A percentile compares a stretch with the other conserved stretches of the same genome.
These are phyloP conservation scores for Otocyon megalotis DNA, from an alignment of 2,113 vertebrate genomes.

Conservation along the genomic window DNA sequence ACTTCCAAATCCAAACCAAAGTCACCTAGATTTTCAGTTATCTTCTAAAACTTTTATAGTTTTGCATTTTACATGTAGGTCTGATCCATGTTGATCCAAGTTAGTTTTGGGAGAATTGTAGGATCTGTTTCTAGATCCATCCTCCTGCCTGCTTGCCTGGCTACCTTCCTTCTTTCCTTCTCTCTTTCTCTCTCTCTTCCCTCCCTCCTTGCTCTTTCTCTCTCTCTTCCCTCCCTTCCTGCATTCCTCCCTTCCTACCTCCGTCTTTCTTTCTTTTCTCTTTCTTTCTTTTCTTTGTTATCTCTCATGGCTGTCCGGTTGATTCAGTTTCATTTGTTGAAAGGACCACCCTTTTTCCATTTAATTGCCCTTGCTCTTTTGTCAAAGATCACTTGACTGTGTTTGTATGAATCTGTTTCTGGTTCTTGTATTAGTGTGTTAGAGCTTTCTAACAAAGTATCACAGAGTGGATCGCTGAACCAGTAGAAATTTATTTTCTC, in stretches of 20 bases:
- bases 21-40: slow-evolving; percentile 8
- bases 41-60: slow-evolving; percentile 16
- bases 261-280: not conserved
- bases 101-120: slow-evolving; percentile 33
- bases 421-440: not conserved
- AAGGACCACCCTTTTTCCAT: not conserved
- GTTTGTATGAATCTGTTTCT: slow-evolving; percentile 15
- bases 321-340: not conserved
- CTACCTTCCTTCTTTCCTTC: not conserved
- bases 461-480: not conserved
- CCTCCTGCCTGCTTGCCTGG: no score
- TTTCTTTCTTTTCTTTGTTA: no score
- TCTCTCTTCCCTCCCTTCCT: not conserved
- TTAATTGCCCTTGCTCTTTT: slow-evolving; percentile 13
- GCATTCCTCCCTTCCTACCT: no score
- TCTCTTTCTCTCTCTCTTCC: no score
- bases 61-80: slow-evolving; percentile 34
- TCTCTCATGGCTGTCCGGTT: not conserved
- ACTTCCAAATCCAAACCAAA: not conserved
- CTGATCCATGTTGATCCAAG: not conserved
- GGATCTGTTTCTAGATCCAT: not conserved
- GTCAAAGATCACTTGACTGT: not conserved
- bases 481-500: not conserved
- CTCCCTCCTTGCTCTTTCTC: no score
- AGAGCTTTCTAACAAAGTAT: not conserved